A percentile compares a stretch with the other conserved stretches of the same genome.
Evolutionary conservation across 1,140 invertebrate species (phyloP).

Genomic region (Anoplophora glabripennis): DNA sequence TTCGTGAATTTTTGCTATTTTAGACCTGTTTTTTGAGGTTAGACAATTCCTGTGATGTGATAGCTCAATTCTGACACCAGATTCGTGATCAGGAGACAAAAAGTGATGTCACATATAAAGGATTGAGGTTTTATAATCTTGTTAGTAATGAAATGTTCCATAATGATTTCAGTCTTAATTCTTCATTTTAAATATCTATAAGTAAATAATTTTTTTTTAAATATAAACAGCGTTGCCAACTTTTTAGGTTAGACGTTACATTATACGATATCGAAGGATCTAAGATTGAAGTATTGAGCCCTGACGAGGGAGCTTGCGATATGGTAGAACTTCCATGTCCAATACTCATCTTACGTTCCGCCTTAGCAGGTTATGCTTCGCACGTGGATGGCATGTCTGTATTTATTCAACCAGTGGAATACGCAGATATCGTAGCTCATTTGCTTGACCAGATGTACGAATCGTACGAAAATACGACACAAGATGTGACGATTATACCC

Average conservation of each 20-base stretch:
- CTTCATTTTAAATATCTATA: too few relatives aligned
- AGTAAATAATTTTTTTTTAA: not conserved
- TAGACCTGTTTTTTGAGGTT: too few relatives aligned
- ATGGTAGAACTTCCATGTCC: constrained; percentile 55
- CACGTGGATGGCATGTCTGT: constrained; percentile 53
- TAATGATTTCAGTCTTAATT: too few relatives aligned
- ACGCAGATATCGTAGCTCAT: constrained; percentile 47
- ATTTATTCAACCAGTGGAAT: constrained; percentile 57
- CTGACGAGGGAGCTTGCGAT: constrained; percentile 51
- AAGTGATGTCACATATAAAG: too few relatives aligned
- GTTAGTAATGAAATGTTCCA: too few relatives aligned
- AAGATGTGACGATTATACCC: constrained; percentile 43
- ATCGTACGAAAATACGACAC: constrained; percentile 56
- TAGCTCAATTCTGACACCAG: too few relatives aligned
- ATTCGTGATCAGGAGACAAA: too few relatives aligned
- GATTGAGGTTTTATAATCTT: too few relatives aligned
- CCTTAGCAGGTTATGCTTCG: constrained; percentile 52
- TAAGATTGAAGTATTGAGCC: constrained; percentile 55
- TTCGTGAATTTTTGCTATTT: too few relatives aligned
- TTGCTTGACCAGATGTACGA: constrained; percentile 56
- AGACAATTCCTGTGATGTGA: too few relatives aligned
- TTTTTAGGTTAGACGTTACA: constrained; percentile 57
- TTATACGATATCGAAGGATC: constrained; percentile 56
- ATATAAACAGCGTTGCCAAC: not conserved
- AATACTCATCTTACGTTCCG: constrained; percentile 54